phyloP scores from a whole-genome alignment of 2,113 vertebrate species.

The Gyps fulvus region DNA sequence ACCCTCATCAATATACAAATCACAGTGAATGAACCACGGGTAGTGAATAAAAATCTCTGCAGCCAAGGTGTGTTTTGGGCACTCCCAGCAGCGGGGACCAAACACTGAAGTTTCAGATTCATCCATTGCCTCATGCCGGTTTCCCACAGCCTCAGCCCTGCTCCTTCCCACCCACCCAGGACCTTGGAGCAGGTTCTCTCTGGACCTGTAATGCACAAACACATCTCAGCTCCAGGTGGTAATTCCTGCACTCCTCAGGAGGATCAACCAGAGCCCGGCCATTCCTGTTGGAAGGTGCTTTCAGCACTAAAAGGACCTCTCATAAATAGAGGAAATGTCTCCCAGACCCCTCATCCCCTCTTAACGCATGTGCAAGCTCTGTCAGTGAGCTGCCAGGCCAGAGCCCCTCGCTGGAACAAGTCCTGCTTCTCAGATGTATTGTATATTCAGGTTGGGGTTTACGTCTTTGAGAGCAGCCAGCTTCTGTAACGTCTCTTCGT shows the following conservation, averaged over 20 bases:
- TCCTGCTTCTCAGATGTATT: not conserved
- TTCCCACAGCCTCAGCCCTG: not conserved
- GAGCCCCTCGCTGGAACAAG: rapidly evolving
- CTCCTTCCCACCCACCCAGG: not conserved
- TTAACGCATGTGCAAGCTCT: rapidly evolving
- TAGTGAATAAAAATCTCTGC: not conserved
- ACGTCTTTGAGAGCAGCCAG: not conserved
- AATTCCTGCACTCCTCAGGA: rapidly evolving
- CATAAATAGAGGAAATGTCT: not conserved
- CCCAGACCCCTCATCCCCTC: not conserved
- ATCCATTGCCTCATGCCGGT: not conserved
- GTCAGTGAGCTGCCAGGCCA: not conserved
- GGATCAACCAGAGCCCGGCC: not conserved
- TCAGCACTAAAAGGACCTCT: too few species aligned
- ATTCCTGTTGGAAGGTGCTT: not conserved
- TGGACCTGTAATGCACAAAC: not conserved
- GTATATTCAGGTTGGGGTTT: not conserved
- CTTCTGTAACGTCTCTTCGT: not conserved
- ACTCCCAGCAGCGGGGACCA: too few species aligned
- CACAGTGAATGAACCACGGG: rapidly evolving
- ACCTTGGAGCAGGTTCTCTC: too few species aligned
- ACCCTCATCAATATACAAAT: too few species aligned
- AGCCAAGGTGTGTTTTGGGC: not conserved
- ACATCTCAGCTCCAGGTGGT: not conserved
- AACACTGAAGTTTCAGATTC: not conserved